phyloP scores from a whole-genome alignment of 2,113 vertebrate genomes.

The Antechinus flavipes region DNA sequence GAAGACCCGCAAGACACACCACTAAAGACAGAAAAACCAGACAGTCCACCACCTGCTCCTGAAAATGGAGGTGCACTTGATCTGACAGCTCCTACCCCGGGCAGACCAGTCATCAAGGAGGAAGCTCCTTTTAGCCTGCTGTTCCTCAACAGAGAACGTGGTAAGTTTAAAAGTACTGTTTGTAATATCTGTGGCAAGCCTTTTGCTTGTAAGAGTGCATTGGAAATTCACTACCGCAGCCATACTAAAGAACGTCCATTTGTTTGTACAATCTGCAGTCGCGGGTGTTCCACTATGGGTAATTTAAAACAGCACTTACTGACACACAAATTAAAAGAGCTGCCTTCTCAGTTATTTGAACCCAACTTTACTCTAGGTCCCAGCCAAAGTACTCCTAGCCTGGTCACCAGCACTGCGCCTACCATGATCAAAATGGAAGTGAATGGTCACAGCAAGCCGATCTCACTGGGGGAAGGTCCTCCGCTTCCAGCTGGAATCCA shows the following conservation, averaged over 20 bases:
- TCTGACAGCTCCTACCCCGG: slow-evolving; percentile 93
- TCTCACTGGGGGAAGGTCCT: slow-evolving; percentile 91
- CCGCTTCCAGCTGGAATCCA: slow-evolving; percentile 92
- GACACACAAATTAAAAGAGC: slow-evolving; percentile 88
- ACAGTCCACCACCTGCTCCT: slow-evolving; percentile 89
- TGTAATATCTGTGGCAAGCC: slow-evolving; percentile 89
- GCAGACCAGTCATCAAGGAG: slow-evolving; percentile 94
- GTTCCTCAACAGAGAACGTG: slow-evolving; percentile 97
- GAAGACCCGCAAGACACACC: slow-evolving; percentile 91
- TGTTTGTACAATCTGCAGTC: slow-evolving; percentile 88
- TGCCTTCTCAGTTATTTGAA: slow-evolving; percentile 89
- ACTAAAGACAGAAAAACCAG: slow-evolving; percentile 96
- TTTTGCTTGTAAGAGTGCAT: slow-evolving; percentile 89
- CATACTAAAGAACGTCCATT: slow-evolving; percentile 91
- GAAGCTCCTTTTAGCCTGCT: slow-evolving; percentile 97
- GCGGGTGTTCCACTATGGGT: slow-evolving; percentile 90
- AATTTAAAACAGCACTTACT: slow-evolving; percentile 92
- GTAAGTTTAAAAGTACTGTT: slow-evolving; percentile 89
- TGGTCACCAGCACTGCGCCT: slow-evolving; percentile 92
- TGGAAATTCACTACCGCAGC: slow-evolving; percentile 89
- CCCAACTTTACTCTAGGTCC: slow-evolving; percentile 89
- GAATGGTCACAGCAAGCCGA: slow-evolving; percentile 95
- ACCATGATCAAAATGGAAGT: slow-evolving; percentile 98
- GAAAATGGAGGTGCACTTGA: slow-evolving; percentile 95
- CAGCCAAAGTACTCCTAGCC: slow-evolving; percentile 93